phyloP scores from a whole-genome alignment of 2,888 invertebrate genomes.

The Lysandra bellargus region DNA sequence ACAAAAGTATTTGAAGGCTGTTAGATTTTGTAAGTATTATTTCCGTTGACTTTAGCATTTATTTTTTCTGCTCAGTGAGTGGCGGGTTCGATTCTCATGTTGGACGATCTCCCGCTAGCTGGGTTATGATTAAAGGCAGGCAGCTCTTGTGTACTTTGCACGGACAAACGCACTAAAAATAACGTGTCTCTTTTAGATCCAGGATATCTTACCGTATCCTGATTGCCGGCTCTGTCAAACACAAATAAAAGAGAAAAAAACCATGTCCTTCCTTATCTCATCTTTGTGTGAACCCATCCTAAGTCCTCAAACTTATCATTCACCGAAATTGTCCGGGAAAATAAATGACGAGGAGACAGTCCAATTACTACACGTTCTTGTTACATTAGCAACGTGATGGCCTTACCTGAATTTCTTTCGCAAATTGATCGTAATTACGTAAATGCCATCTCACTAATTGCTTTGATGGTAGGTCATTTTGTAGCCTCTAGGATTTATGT shows the following conservation, averaged over 20 bases:
- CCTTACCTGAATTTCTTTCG: slow-evolving; percentile 12
- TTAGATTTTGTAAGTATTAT: too few relatives aligned
- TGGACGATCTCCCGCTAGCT: too few relatives aligned
- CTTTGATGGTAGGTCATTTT: slow-evolving; percentile 5
- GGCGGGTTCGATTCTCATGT: too few relatives aligned
- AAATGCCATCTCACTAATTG: slow-evolving; percentile 11
- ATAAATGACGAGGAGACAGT: neutral
- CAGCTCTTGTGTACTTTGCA: neutral
- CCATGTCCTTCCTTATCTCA: too few relatives aligned
- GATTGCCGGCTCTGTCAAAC: too few relatives aligned
- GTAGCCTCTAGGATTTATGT: neutral
- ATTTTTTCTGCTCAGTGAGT: too few relatives aligned
- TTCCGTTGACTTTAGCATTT: too few relatives aligned
- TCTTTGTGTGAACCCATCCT: neutral
- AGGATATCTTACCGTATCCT: too few relatives aligned
- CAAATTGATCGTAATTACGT: slow-evolving; percentile 13
- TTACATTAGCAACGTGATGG: slow-evolving; percentile 8
- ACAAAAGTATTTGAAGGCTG: neutral
- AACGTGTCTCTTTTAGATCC: neutral
- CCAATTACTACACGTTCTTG: slow-evolving; percentile 8
- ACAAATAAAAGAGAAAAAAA: too few relatives aligned
- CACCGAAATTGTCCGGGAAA: neutral
- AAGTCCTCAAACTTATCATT: neutral
- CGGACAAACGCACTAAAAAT: neutral
- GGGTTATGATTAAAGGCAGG: neutral